phyloP scores from a whole-genome alignment of 2,888 invertebrate species.

The Ganaspis brasiliensis region DNA sequence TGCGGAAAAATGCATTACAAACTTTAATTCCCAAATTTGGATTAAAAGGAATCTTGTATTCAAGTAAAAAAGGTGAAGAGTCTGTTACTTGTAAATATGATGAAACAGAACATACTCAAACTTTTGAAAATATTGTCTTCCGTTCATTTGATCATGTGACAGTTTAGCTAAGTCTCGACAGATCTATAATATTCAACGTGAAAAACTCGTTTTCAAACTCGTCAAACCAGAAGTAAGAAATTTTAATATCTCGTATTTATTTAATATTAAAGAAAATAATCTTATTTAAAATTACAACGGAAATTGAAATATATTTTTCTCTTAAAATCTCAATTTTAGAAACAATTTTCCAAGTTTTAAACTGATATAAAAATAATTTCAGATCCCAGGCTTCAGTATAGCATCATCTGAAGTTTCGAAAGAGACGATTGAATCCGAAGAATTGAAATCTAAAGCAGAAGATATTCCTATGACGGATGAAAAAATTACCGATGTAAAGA shows the following conservation, averaged over 20 bases:
- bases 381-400: slow-evolving; percentile 76
- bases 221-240: slow-evolving; percentile 86
- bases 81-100: slow-evolving; percentile 87
- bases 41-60: slow-evolving; percentile 94
- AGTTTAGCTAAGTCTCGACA: slow-evolving; percentile 93
- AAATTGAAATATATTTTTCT: slow-evolving; percentile 9
- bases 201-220: slow-evolving; percentile 92
- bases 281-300: no score
- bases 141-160: slow-evolving; percentile 94
- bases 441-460: slow-evolving; percentile 19
- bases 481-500: not conserved
- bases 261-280: slow-evolving; percentile 16
- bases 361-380: slow-evolving; percentile 31
- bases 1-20: slow-evolving; percentile 97
- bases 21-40: slow-evolving; percentile 98
- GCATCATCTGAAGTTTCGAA: slow-evolving; percentile 51
- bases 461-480: not conserved
- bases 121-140: slow-evolving; percentile 87
- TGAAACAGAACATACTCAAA: slow-evolving; percentile 93
- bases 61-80: slow-evolving; percentile 81
- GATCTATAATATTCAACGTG: slow-evolving; percentile 94
- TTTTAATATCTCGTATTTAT: slow-evolving; percentile 43
- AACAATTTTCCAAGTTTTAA: no score
- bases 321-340: no score
- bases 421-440: slow-evolving; percentile 19